Evolutionary conservation across 2,113 vertebrate species (phyloP), one percentile per base, ranked within the genome.

Genomic region (Aptenodytes patagonicus): DNA sequence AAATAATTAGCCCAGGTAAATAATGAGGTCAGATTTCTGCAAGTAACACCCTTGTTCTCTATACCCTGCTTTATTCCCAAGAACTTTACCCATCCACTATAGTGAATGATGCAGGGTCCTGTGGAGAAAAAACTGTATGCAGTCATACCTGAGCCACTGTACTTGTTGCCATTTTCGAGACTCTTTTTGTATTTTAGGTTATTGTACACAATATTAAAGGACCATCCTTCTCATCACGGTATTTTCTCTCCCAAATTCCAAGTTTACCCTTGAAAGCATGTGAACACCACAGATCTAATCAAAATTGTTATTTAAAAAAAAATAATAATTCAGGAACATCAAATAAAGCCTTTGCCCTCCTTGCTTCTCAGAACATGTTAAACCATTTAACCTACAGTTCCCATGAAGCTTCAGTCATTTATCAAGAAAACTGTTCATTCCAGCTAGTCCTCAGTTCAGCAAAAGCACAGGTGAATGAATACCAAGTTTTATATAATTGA

Each of bases 151-250:
- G 17, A 75, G 51, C 12, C 66, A 69, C 36, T 46, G 26, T 10
- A 34, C 19, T 70, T 14, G 1, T 9, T 32, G 25, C 10, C 17
- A 31, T 29, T 93, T 86, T 36, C 42, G 11, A 75, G 49, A 44
- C 5, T 3, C 36, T 29, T 17, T 82, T 58, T 26, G 32, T 52
- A 60, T 70, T 89, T 40, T 52, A 40, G 26, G 42, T 58, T 68
- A 76, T 46, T 36, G 68, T 7, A 76, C 32, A 84, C 13, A 62
- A 40, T 69, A 64, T 29, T 82, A 66, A 83, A 61, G 29, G 14
- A 55, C 3, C 7, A 49, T 29, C 28, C n/a, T 64, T 86, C 26
- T 44, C 25, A 65, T 40, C 6, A 55, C 0, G 0, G 5, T 47
- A 60, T 38, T 49, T 79, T 49, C 31, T 31, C 61, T 60, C 51